phyloP scores from a whole-genome alignment of 2,888 invertebrate genomes.

The Eupithecia tripunctaria region DNA sequence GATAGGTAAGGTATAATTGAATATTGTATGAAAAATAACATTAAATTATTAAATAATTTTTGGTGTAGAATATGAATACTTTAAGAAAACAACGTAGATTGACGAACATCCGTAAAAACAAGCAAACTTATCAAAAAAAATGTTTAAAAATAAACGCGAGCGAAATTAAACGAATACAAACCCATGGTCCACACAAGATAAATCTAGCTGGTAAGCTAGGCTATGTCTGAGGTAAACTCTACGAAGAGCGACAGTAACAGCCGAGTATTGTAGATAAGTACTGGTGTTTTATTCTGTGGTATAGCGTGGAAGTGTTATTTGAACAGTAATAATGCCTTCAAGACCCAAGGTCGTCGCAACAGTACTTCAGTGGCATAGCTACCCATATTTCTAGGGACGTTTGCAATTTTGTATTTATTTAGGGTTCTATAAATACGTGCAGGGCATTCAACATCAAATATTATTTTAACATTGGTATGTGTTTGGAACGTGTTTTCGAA shows the following conservation, averaged over 20 bases:
- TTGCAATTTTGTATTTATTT: not conserved
- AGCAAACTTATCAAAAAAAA: too few relatives aligned
- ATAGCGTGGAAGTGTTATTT: conserved; percentile 15
- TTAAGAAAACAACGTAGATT: too few relatives aligned
- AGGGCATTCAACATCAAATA: not conserved
- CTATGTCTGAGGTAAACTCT: not conserved
- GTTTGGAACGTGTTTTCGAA: not conserved
- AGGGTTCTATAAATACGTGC: not conserved
- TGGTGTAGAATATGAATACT: too few relatives aligned
- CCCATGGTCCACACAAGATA: not conserved
- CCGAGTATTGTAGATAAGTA: conserved; percentile 3
- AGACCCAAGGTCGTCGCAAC: conserved; percentile 24
- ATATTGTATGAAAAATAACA: too few relatives aligned
- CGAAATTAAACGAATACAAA: conserved; percentile 4
- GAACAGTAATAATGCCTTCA: conserved; percentile 20
- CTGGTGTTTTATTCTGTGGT: conserved; percentile 4
- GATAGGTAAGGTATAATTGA: too few relatives aligned
- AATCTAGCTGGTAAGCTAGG: not conserved
- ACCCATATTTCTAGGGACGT: not conserved
- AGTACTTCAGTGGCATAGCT: conserved; percentile 6
- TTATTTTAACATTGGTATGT: not conserved
- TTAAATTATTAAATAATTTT: too few relatives aligned
- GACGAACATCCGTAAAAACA: too few relatives aligned
- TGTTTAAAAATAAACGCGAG: too few relatives aligned
- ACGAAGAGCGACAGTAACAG: conserved; percentile 7